These are phyloP conservation scores for Tyrannus savana DNA, from an alignment of 2,113 vertebrate species.

Conservation along the genomic window DNA sequence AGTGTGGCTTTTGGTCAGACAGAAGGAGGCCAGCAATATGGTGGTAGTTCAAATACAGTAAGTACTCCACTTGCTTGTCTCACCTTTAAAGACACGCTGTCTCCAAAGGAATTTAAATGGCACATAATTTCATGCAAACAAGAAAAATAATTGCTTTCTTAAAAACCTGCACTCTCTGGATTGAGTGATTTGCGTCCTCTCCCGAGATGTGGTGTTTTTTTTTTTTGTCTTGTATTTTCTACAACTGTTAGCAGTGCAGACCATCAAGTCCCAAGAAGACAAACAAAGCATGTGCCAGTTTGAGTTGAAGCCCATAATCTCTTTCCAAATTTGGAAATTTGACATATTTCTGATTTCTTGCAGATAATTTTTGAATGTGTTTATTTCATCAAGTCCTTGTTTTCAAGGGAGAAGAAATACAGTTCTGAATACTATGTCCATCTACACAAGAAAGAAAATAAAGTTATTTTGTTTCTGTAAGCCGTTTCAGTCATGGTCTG, in stretches of 20 bases:
- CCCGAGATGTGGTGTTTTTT: neutral
- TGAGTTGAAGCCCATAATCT: conserved; percentile 42
- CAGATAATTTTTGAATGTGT: conserved; percentile 42
- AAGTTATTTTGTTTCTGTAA: neutral
- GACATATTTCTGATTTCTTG: conserved; percentile 48
- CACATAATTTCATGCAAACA: neutral
- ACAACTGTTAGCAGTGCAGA: neutral
- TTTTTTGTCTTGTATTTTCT: neutral
- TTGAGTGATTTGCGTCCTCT: neutral
- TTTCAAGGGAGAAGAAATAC: neutral
- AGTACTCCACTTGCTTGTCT: neutral
- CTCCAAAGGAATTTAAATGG: neutral
- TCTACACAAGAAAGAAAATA: neutral
- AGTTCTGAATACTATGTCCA: neutral
- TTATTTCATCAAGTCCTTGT: conserved; percentile 35
- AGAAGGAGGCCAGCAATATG: neutral
- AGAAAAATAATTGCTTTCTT: neutral
- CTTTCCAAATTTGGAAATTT: conserved; percentile 52
- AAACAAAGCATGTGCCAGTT: conserved; percentile 63
- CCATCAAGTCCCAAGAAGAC: neutral
- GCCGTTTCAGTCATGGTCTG: neutral
- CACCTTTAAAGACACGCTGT: neutral
- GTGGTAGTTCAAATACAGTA: neutral
- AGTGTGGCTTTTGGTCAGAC: neutral
- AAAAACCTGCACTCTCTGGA: neutral